Evolutionary conservation across 2,888 invertebrate genomes (phyloP), one percentile per base, ranked within the genome.

Genomic region (Acanthococcus lagerstroemiae): DNA sequence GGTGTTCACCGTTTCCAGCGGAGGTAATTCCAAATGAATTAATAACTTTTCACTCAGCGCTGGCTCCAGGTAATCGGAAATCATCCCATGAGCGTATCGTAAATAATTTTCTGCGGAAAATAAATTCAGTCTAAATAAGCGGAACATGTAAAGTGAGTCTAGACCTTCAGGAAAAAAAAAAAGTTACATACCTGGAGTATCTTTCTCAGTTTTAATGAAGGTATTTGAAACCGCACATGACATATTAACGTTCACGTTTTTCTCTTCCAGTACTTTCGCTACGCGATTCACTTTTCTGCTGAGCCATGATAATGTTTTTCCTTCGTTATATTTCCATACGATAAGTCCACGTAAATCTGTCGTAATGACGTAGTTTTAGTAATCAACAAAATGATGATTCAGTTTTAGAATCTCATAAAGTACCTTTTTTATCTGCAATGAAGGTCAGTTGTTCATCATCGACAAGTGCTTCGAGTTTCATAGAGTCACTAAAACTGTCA

Each of bases 251-350:
- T 88, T 85, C 67, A 90, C 81, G 60, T 84, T 83, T 73, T 86
- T 86, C 58, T 82, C 78, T 71, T 81, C 81, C 27, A 89, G 76
- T 26, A 84, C 80, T 69, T 81, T 80, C 0, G 84, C 81, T 17
- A 89, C 80, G 70, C 81, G 81, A 65, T 81, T 80, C 0, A 86
- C 83, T 77, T 87, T 88, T n/a, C 81, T 79, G 69, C 85, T 82
- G 26, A 91, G 77, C 90, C 90, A 91, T 25, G 77, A 76, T 57
- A 90, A 73, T 0, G 88, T 81, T 73, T 87, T 88, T 21, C 84
- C 84, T 75, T 88, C 86, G 76, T 88, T 90, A 74, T 86, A 91
- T 77, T 86, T 87, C 73, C 84, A 91, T n/a, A 88, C 90, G 73
- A 81, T 84, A 84, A 81, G 5, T 85, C 87, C 82, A 82, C 71